These are phyloP conservation scores for Discoglossus pictus DNA, from an alignment of 2,797 vertebrate genomes.

Conservation along the genomic window DNA sequence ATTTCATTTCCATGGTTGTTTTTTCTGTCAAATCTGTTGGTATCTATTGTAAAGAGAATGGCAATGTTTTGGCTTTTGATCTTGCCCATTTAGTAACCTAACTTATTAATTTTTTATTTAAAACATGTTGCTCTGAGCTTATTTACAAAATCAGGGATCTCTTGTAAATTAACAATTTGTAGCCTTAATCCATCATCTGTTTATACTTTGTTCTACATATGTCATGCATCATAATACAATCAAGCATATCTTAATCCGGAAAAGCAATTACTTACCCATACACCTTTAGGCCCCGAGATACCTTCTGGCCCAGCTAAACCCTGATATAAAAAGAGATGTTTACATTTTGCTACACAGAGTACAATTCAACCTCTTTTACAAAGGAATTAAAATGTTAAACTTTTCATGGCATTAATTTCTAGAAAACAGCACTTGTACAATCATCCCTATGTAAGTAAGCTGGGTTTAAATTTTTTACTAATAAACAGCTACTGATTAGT, in stretches of 20 bases:
- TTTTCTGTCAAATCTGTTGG: constrained; percentile 8
- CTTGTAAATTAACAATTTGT: background rate
- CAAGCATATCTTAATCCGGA: constrained; percentile 44
- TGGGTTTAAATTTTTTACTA: too few relatives aligned
- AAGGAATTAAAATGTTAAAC: too few relatives aligned
- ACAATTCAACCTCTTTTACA: too few relatives aligned
- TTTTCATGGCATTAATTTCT: too few relatives aligned
- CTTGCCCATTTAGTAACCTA: too few relatives aligned
- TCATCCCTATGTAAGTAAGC: too few relatives aligned
- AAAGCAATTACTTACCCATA: constrained; percentile 82
- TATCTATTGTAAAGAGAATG: constrained; percentile 19
- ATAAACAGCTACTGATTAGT: too few relatives aligned
- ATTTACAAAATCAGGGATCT: too few relatives aligned
- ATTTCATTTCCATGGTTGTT: background rate
- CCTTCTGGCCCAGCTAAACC: constrained; percentile 92
- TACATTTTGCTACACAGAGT: background rate
- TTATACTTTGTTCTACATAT: constrained; percentile 1
- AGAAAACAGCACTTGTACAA: too few relatives aligned
- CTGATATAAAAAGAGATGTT: constrained; percentile 64
- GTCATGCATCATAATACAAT: constrained; percentile 12
- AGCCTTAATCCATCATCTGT: constrained; percentile 23
- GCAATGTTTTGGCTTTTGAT: too few relatives aligned
- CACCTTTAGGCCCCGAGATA: constrained; percentile 90
- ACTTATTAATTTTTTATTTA: too few relatives aligned
- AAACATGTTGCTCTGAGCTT: too few relatives aligned